Conservation (phyloP, 2,888 invertebrate genomes). For the Eupithecia exiguata region DNA sequence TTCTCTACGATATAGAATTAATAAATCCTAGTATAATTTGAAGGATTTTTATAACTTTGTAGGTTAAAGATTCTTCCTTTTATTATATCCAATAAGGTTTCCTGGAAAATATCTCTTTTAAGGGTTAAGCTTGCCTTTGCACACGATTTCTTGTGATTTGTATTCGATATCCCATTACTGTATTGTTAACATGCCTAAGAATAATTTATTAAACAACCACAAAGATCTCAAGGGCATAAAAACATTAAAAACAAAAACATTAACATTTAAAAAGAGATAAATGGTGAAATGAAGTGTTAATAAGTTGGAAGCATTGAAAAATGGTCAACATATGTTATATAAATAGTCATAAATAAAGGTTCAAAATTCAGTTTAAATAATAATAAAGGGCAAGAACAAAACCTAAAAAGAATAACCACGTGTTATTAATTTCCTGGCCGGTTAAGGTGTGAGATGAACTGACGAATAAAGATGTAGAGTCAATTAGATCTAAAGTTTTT, state of each 20-base stretch:
- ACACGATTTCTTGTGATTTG: slow-evolving; percentile 41
- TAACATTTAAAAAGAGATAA: slow-evolving; percentile 73
- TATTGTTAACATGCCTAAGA: slow-evolving; percentile 58
- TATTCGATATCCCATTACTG: slow-evolving; percentile 55
- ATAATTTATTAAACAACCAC: slow-evolving; percentile 59
- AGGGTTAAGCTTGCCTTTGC: no score
- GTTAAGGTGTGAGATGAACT: slow-evolving; percentile 79
- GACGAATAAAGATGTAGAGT: slow-evolving; percentile 59
- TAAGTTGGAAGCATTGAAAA: slow-evolving; percentile 83
- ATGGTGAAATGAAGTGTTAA: slow-evolving; percentile 83
- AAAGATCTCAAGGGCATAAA: slow-evolving; percentile 58
- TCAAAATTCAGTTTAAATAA: slow-evolving; percentile 83
- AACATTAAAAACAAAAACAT: slow-evolving; percentile 64
- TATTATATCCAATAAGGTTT: no score
- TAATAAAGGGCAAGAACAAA: slow-evolving; percentile 81
- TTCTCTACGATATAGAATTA: no score
- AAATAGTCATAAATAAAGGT: slow-evolving; percentile 82
- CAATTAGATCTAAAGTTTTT: slow-evolving; percentile 20
- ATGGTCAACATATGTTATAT: slow-evolving; percentile 84
- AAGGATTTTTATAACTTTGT: no score
- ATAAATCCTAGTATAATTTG: no score
- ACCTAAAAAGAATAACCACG: slow-evolving; percentile 78
- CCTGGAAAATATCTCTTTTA: no score
- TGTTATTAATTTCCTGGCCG: slow-evolving; percentile 81
- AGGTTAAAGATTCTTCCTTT: no score